Evolutionary conservation across 2,113 vertebrate species (phyloP).

Genomic region (Chamaea fasciata): DNA sequence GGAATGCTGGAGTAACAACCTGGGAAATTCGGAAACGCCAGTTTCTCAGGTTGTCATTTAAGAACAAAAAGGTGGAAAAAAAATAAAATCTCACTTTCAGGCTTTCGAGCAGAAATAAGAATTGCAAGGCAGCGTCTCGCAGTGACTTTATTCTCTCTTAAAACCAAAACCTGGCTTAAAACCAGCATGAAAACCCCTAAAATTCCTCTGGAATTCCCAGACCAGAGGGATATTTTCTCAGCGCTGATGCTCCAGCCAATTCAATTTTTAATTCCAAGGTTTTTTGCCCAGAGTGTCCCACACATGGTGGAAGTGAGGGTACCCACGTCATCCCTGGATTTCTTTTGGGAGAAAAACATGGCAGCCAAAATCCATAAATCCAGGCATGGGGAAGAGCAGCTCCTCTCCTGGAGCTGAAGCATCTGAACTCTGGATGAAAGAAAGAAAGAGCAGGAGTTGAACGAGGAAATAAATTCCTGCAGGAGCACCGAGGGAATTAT

Average conservation of each 20-base stretch:
- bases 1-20: fast-evolving
- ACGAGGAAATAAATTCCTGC: not conserved
- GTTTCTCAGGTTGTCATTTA: not conserved
- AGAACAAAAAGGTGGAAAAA: not conserved
- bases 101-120: not conserved
- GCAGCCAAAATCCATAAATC: not conserved
- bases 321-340: not conserved
- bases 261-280: not conserved
- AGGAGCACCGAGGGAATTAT: not conserved
- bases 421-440: not conserved
- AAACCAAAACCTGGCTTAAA: not conserved
- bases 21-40: not conserved
- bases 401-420: not conserved
- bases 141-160: not conserved
- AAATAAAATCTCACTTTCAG: too few relatives aligned
- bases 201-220: not conserved
- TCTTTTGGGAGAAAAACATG: not conserved
- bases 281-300: fast-evolving
- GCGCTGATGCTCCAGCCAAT: not conserved
- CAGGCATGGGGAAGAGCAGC: not conserved
- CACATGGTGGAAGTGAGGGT: fast-evolving
- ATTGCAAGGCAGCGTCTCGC: not conserved
- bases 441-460: not conserved
- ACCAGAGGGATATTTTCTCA: not conserved
- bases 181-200: not conserved